phyloP scores from a whole-genome alignment of 1,140 invertebrate species.

The Drepana arcuata region DNA sequence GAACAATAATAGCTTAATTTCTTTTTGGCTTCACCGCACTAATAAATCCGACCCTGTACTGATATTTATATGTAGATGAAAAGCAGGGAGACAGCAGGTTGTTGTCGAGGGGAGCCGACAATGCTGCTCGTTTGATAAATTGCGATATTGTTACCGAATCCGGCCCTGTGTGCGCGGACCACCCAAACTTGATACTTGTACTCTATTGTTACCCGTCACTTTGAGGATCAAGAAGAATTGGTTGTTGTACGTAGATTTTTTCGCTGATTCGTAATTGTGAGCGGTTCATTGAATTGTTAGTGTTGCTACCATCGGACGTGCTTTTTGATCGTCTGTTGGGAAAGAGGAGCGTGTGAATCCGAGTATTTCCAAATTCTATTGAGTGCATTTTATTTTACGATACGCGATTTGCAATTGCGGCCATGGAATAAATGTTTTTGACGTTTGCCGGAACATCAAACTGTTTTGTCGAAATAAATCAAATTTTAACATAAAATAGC shows the following conservation, averaged over 20 bases:
- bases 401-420: too few relatives aligned
- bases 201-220: too few relatives aligned
- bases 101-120: conserved; percentile 44
- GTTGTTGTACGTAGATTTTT: conserved; percentile 5
- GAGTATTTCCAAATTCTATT: too few relatives aligned
- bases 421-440: too few relatives aligned
- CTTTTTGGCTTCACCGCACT: too few relatives aligned
- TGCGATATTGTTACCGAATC: conserved; percentile 52
- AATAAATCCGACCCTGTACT: conserved; percentile 7
- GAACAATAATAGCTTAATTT: too few relatives aligned
- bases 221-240: neutral
- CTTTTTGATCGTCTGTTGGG: conserved; percentile 2
- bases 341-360: too few relatives aligned
- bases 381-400: too few relatives aligned
- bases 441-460: too few relatives aligned
- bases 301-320: conserved; percentile 5
- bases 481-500: too few relatives aligned
- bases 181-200: too few relatives aligned
- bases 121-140: conserved; percentile 66
- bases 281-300: conserved; percentile 12
- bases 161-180: conserved; percentile 20
- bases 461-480: too few relatives aligned
- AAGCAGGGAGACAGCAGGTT: conserved; percentile 10
- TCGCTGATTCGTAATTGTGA: conserved; percentile 11
- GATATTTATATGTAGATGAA: conserved; percentile 19